These are phyloP conservation scores for Calidris pugnax DNA, from an alignment of 2,113 vertebrate species.

Conservation along the genomic window DNA sequence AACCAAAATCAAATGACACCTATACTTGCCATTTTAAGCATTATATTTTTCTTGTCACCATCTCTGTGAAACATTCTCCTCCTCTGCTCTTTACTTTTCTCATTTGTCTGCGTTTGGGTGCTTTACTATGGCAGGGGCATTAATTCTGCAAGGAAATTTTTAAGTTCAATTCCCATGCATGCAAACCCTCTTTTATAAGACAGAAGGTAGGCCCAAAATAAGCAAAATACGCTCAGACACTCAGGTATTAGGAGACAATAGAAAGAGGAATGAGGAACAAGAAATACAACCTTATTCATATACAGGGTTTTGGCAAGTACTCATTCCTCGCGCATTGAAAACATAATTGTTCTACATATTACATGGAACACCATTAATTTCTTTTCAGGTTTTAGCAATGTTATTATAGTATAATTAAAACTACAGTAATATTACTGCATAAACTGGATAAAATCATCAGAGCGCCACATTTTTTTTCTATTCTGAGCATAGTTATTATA, in stretches of 20 bases:
- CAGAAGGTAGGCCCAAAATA: background rate
- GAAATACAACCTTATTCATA: background rate
- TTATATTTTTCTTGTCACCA: background rate
- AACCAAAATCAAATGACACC: background rate
- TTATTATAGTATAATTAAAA: background rate
- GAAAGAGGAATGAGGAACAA: background rate
- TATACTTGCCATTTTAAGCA: background rate
- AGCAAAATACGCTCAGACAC: background rate
- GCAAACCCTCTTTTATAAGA: background rate
- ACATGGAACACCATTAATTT: background rate
- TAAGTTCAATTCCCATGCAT: background rate
- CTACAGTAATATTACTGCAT: background rate
- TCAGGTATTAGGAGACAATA: background rate
- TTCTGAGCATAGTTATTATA: background rate
- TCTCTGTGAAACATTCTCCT: background rate
- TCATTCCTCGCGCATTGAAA: background rate
- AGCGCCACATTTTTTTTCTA: background rate
- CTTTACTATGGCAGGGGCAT: background rate
- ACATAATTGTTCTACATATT: background rate
- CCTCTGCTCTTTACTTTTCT: background rate
- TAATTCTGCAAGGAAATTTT: background rate
- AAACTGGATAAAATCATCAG: background rate
- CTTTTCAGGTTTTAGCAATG: background rate
- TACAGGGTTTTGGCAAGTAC: background rate
- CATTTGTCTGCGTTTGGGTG: background rate